These are phyloP conservation scores for Spondyliosoma cantharus DNA, from an alignment of 2,797 vertebrate genomes.

Conservation along the genomic window DNA sequence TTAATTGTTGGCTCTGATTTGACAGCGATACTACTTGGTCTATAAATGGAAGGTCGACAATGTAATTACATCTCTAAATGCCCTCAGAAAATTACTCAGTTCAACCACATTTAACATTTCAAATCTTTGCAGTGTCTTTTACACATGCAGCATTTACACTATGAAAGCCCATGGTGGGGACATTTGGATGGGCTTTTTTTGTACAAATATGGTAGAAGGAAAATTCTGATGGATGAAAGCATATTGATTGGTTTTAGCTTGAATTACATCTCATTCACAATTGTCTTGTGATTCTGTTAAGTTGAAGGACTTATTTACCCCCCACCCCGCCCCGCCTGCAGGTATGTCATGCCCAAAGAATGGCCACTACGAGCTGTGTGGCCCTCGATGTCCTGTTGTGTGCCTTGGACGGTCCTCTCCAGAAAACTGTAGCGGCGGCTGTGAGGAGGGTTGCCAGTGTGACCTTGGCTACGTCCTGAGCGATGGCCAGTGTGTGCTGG, in stretches of 20 bases:
- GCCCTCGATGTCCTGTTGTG: slow-evolving; percentile 71
- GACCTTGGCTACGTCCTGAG: slow-evolving; percentile 76
- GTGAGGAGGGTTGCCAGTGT: slow-evolving; percentile 83
- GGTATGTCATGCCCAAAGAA: slow-evolving; percentile 71
- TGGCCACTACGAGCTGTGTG: slow-evolving; percentile 80
- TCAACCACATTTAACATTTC: neutral
- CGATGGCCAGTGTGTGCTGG: slow-evolving; percentile 70
- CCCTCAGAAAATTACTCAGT: neutral
- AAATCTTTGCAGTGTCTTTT: neutral
- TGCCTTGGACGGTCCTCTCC: slow-evolving; percentile 65
- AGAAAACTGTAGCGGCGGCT: slow-evolving; percentile 65
- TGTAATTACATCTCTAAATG: neutral
- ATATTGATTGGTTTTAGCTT: neutral
- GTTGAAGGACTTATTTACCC: neutral
- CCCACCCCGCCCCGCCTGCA: neutral
- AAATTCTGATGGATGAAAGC: neutral
- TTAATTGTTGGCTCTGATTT: neutral
- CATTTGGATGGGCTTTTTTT: neutral
- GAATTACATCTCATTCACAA: too few species aligned
- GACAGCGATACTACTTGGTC: neutral
- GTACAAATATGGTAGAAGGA: too few species aligned
- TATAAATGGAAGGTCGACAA: neutral
- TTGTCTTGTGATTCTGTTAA: neutral
- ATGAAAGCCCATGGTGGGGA: neutral
- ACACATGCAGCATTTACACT: neutral